Conservation (phyloP, 2,113 vertebrate species). For the Cheilinus undulatus region DNA sequence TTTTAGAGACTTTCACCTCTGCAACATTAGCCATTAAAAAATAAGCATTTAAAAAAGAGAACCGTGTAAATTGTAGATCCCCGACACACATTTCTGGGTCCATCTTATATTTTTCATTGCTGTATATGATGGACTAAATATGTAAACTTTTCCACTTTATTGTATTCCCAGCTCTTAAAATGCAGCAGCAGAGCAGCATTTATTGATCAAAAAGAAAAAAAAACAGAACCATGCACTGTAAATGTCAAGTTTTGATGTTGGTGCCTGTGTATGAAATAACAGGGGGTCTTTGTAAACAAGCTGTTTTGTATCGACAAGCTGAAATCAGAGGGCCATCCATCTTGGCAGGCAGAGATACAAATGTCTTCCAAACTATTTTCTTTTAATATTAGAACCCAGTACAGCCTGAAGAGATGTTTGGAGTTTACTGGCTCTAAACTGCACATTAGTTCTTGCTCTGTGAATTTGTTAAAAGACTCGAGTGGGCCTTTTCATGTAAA, state of each 20-base stretch:
- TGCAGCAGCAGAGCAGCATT: background rate
- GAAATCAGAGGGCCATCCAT: conserved; percentile 11
- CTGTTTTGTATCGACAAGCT: conserved; percentile 27
- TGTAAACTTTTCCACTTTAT: conserved; percentile 9
- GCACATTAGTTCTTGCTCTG: background rate
- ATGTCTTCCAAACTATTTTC: background rate
- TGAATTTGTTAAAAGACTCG: background rate
- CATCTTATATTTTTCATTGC: background rate
- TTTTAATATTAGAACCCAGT: background rate
- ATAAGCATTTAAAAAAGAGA: background rate
- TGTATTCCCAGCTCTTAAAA: conserved; percentile 19
- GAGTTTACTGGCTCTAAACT: background rate
- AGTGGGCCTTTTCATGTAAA: background rate
- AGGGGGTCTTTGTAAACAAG: conserved; percentile 2
- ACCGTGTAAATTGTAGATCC: no score
- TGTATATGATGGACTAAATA: conserved; percentile 11
- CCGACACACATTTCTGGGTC: conserved; percentile 1
- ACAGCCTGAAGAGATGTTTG: background rate
- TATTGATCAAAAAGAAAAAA: conserved; percentile 27
- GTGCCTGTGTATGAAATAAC: conserved; percentile 23
- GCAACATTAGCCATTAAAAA: background rate
- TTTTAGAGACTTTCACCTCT: background rate
- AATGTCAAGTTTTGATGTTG: conserved; percentile 37
- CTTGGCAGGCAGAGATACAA: background rate
- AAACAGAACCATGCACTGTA: conserved; percentile 6